These are phyloP conservation scores for Diorhabda elongata DNA, from an alignment of 1,140 invertebrate species.

Conservation along the genomic window DNA sequence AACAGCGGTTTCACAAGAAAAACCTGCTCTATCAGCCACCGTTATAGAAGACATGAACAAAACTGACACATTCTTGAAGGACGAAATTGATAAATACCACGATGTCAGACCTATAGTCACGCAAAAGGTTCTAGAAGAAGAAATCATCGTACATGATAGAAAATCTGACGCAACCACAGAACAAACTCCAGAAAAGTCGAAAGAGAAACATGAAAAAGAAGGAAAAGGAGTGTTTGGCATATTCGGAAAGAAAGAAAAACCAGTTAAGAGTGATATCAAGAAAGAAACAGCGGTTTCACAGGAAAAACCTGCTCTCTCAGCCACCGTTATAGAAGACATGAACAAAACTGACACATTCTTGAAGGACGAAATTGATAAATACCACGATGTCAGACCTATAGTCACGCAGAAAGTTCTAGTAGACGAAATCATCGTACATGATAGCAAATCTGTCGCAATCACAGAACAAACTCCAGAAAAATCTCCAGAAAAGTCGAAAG, in stretches of 20 bases:
- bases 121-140: background rate
- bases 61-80: conserved; percentile 21
- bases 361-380: conserved; percentile 24
- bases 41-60: conserved; percentile 18
- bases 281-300: background rate
- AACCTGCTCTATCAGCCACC: conserved; percentile 19
- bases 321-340: conserved; percentile 18
- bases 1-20: background rate
- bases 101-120: conserved; percentile 17
- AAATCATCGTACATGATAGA: background rate
- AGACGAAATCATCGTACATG: background rate
- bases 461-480: background rate
- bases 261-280: conserved; percentile 1
- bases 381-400: conserved; percentile 20
- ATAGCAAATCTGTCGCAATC: too few species aligned
- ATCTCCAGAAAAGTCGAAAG: conserved; percentile 1
- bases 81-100: conserved; percentile 28
- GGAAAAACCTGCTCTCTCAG: conserved; percentile 12
- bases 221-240: conserved; percentile 15
- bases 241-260: conserved; percentile 20
- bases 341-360: conserved; percentile 23
- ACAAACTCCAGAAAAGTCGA: background rate
- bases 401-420: background rate
- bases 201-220: conserved; percentile 16
- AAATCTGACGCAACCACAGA: background rate